phyloP scores from a whole-genome alignment of 2,797 vertebrate genomes.

The Salarias fasciatus region DNA sequence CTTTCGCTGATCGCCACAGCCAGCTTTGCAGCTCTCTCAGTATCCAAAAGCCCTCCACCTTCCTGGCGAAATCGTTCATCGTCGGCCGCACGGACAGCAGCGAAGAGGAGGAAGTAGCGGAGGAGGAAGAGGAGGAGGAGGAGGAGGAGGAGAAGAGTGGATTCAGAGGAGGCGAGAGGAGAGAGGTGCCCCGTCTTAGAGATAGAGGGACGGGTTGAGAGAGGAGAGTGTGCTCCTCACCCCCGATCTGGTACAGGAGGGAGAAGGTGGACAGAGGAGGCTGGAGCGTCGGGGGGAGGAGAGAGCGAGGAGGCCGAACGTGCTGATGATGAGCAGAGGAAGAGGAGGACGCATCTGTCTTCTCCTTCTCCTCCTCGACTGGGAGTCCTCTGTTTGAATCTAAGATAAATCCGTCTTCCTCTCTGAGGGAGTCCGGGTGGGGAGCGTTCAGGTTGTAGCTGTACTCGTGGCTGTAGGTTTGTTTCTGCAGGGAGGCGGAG shows the following conservation, averaged over 20 bases:
- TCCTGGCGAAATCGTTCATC: constrained; percentile 92
- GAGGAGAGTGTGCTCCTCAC: constrained; percentile 75
- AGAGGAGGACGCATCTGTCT: constrained; percentile 30
- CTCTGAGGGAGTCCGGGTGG: constrained; percentile 42
- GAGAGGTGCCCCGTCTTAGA: constrained; percentile 65
- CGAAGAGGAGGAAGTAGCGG: constrained; percentile 57
- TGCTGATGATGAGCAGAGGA: constrained; percentile 59
- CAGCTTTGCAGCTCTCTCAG: constrained; percentile 96
- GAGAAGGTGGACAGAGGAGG: constrained; percentile 79
- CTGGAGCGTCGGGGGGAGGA: constrained; percentile 72
- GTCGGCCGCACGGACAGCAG: constrained; percentile 68
- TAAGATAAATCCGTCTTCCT: constrained; percentile 50
- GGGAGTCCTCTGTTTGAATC: constrained; percentile 15
- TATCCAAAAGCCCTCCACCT: constrained; percentile 98
- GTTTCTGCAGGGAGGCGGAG: constrained; percentile 15
- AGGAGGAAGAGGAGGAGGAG: constrained; percentile 52
- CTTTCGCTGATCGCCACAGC: constrained; percentile 96
- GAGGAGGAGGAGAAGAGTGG: constrained; percentile 60
- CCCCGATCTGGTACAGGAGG: constrained; percentile 80
- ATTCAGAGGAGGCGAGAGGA: constrained; percentile 62
- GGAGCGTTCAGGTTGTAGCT: constrained; percentile 68
- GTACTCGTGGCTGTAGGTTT: constrained; percentile 55
- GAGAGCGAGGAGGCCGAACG: constrained; percentile 73
- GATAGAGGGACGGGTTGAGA: constrained; percentile 69
- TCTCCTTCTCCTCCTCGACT: constrained; percentile 23